phyloP scores from a whole-genome alignment of 2,113 vertebrate genomes.

The Cariama cristata region DNA sequence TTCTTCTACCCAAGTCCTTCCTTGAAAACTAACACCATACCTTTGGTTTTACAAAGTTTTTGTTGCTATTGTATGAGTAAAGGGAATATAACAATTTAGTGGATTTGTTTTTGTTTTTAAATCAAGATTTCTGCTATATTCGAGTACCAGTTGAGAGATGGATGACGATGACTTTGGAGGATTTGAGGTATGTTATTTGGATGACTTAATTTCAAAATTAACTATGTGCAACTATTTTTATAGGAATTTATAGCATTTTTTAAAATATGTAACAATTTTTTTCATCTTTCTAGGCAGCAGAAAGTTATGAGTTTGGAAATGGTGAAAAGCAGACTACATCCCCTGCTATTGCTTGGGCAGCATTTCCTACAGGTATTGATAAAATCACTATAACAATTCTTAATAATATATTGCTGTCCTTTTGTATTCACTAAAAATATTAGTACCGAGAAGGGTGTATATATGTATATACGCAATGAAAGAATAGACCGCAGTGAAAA shows the following conservation, averaged over 20 bases:
- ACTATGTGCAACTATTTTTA: neutral
- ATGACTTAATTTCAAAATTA: neutral
- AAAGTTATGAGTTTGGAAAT: constrained; percentile 76
- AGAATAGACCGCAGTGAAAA: neutral
- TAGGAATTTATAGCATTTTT: neutral
- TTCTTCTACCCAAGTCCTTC: neutral
- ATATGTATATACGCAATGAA: neutral
- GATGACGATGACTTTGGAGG: constrained; percentile 86
- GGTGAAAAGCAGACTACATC: constrained; percentile 75
- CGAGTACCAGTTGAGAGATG: constrained; percentile 73
- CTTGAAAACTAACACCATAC: neutral
- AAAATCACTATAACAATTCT: neutral
- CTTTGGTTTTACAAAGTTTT: neutral
- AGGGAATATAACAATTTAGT: neutral
- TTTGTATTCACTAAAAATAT: neutral
- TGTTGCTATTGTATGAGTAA: neutral
- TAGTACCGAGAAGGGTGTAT: neutral
- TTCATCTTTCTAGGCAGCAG: constrained; percentile 75
- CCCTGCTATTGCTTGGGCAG: constrained; percentile 83
- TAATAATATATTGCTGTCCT: neutral
- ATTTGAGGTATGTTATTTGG: constrained; percentile 79
- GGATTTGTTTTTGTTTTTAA: neutral
- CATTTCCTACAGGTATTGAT: constrained; percentile 79
- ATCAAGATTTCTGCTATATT: constrained; percentile 56
- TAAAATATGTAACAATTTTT: neutral